A percentile compares a stretch with the other conserved stretches of the same genome.
Evolutionary conservation across 53 echinoderm and acorn worm species (phyloP).

Genomic region (Paelopatides confundens): DNA sequence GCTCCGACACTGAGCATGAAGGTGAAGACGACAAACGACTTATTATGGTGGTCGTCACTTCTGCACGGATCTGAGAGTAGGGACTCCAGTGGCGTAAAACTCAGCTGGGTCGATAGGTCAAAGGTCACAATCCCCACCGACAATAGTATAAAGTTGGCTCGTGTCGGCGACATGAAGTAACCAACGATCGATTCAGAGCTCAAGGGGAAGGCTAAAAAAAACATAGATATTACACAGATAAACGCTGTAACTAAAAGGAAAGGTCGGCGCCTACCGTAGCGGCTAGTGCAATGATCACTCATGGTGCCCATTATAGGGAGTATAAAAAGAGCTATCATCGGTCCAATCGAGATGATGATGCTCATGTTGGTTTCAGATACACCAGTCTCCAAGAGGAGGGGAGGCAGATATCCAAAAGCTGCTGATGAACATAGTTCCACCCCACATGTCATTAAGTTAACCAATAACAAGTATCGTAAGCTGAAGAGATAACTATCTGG

Average conservation of each 20-base stretch:
- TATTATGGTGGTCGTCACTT: conserved; percentile 78
- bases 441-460: conserved; percentile 88
- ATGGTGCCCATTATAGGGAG: conserved; percentile 84
- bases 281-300: conserved; percentile 88
- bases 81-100: conserved; percentile 88
- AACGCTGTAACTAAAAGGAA: conserved; percentile 69
- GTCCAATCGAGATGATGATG: conserved; percentile 86
- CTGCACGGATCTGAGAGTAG: conserved; percentile 87
- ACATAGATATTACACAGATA: neutral
- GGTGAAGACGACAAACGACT: conserved; percentile 82
- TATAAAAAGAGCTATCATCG: conserved; percentile 80
- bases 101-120: conserved; percentile 89
- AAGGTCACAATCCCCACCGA: conserved; percentile 82
- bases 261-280: conserved; percentile 84
- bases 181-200: conserved; percentile 15
- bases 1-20: conserved; percentile 91
- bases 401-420: conserved; percentile 95
- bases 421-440: conserved; percentile 93
- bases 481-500: conserved; percentile 65
- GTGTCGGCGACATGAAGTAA: conserved; percentile 51
- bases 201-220: conserved; percentile 54
- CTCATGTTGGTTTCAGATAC: conserved; percentile 93
- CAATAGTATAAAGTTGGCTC: conserved; percentile 61
- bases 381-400: conserved; percentile 89
- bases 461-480: conserved; percentile 59